These are phyloP conservation scores for Theropithecus gelada DNA, from an alignment of 2,113 vertebrate genomes.

Conservation along the genomic window DNA sequence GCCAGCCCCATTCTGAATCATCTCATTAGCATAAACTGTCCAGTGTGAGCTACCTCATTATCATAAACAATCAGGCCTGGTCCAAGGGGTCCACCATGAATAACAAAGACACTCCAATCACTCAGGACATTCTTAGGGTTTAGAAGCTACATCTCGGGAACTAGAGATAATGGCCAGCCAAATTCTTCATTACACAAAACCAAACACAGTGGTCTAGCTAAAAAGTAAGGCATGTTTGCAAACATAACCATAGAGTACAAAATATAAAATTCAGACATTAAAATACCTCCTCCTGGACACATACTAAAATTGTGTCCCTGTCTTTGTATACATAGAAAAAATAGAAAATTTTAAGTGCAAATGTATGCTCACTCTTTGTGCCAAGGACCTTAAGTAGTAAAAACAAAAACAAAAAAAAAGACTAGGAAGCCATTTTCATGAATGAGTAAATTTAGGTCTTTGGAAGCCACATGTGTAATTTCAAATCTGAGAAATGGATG, in stretches of 20 bases:
- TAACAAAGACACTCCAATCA: background rate
- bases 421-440: background rate
- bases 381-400: background rate
- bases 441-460: background rate
- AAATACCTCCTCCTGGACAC: conserved; percentile 15
- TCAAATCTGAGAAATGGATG: conserved; percentile 2
- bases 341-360: conserved; percentile 50
- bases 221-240: background rate
- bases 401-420: background rate
- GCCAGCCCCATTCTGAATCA: background rate
- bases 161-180: background rate
- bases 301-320: conserved; percentile 18
- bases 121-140: background rate
- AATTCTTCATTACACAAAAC: background rate
- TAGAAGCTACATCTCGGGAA: background rate
- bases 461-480: background rate
- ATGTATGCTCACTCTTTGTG: conserved; percentile 42
- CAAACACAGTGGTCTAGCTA: background rate
- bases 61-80: background rate
- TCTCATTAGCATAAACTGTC: background rate
- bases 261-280: conserved; percentile 24
- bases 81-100: background rate
- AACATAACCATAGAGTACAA: background rate
- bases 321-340: background rate
- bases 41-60: background rate